These are phyloP conservation scores for Cyrtorhinus lividipennis DNA, from an alignment of 1,140 invertebrate genomes.

Conservation along the genomic window DNA sequence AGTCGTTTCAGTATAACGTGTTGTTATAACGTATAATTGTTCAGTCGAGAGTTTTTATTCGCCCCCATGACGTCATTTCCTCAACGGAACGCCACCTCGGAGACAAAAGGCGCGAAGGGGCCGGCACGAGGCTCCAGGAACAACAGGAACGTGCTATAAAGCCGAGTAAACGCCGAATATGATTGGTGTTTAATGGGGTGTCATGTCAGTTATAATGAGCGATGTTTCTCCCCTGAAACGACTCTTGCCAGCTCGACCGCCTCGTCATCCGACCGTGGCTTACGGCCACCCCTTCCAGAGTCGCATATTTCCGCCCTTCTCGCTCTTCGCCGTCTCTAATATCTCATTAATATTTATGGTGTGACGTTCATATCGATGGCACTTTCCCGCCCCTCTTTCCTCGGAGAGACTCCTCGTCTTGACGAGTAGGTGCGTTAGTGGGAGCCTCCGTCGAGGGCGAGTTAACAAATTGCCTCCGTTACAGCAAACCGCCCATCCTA, in stretches of 20 bases:
- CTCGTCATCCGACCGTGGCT: too few relatives aligned
- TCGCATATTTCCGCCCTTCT: background rate
- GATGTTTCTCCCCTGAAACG: constrained; percentile 1
- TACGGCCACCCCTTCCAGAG: background rate
- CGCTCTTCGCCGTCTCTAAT: background rate
- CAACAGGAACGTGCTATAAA: constrained; percentile 9
- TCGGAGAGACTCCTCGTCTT: background rate
- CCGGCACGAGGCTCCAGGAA: background rate
- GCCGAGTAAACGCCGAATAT: background rate
- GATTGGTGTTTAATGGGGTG: constrained; percentile 16
- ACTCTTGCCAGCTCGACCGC: background rate
- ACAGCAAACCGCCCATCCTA: background rate
- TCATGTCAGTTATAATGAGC: constrained; percentile 16
- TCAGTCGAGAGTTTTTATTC: too few relatives aligned
- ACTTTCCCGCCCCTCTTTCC: background rate
- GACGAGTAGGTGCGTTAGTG: background rate
- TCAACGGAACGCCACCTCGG: too few relatives aligned
- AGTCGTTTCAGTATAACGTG: too few relatives aligned
- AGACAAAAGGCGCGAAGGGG: background rate
- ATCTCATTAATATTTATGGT: background rate
- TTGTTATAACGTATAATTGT: too few relatives aligned
- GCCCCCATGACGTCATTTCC: background rate
- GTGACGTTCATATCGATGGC: background rate
- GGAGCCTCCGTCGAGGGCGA: background rate
- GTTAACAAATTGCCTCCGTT: background rate